A percentile compares a stretch with the other conserved stretches of the same genome.
Evolutionary conservation across 2,888 invertebrate species (phyloP).

Genomic region (Merodon equestris): DNA sequence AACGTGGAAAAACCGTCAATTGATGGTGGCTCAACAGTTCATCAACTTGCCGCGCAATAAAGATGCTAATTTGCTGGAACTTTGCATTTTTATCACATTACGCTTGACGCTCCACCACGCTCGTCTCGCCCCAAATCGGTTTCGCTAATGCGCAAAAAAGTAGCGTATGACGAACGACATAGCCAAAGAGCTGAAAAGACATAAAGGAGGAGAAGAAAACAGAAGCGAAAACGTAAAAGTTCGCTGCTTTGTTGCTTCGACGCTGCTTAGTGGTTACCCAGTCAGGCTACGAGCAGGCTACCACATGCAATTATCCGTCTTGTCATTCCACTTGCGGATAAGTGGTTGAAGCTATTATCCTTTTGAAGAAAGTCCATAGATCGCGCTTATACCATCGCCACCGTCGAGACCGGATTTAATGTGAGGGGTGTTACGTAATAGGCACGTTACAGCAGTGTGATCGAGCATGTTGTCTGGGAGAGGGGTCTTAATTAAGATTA

Average conservation of each 20-base stretch:
- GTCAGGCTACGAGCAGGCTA: no score
- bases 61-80: not conserved
- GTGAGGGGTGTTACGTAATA: not conserved
- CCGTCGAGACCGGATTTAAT: no score
- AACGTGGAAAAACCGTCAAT: constrained; percentile 2
- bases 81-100: not conserved
- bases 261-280: no score
- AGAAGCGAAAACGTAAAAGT: no score
- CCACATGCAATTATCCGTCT: not conserved
- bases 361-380: constrained; percentile 61
- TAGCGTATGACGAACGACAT: not conserved
- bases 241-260: no score
- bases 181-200: not conserved
- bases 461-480: not conserved
- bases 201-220: no score
- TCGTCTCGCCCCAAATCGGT: not conserved
- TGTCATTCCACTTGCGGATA: not conserved
- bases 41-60: constrained; percentile 1
- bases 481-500: not conserved
- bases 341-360: constrained; percentile 50
- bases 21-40: not conserved
- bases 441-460: not conserved
- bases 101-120: no score
- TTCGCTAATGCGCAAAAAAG: not conserved
- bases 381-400: constrained; percentile 7